Conservation (phyloP, 2,113 vertebrate genomes). For the Salvelinus namaycush region DNA sequence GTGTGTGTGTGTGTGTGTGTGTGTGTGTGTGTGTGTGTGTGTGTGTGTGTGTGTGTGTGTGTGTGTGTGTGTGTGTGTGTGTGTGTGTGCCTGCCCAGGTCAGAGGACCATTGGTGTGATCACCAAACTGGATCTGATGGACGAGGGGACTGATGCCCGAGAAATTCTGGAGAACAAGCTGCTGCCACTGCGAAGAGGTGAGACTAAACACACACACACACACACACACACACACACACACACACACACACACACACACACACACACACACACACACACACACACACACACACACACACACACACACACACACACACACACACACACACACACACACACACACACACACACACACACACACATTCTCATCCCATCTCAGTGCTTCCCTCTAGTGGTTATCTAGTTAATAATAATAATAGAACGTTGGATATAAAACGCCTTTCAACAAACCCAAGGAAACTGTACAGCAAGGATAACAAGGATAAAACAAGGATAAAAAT, state of each 20-base stretch:
- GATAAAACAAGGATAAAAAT: no score
- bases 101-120: slow-evolving; percentile 96
- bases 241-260: neutral
- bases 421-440: no score
- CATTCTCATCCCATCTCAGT: slow-evolving; percentile 15
- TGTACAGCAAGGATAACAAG: no score
- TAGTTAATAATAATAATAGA: no score
- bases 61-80: neutral
- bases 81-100: slow-evolving; percentile 66
- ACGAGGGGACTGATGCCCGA: slow-evolving; percentile 95
- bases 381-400: slow-evolving; percentile 73
- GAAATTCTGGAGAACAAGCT: slow-evolving; percentile 97
- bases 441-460: no score
- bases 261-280: neutral
- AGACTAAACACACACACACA: slow-evolving; percentile 21
- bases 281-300: neutral
- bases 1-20: neutral
- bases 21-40: slow-evolving; percentile 12
- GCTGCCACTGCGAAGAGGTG: slow-evolving; percentile 93
- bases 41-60: slow-evolving; percentile 4
- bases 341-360: neutral
- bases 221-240: neutral
- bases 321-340: slow-evolving; percentile 1
- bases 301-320: neutral
- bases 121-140: slow-evolving; percentile 98